Percentiles rank a stretch among this genome's conserved stretches.
Evolutionary conservation across 2,888 invertebrate species (phyloP).

Genomic region (Microplitis deprimator): DNA sequence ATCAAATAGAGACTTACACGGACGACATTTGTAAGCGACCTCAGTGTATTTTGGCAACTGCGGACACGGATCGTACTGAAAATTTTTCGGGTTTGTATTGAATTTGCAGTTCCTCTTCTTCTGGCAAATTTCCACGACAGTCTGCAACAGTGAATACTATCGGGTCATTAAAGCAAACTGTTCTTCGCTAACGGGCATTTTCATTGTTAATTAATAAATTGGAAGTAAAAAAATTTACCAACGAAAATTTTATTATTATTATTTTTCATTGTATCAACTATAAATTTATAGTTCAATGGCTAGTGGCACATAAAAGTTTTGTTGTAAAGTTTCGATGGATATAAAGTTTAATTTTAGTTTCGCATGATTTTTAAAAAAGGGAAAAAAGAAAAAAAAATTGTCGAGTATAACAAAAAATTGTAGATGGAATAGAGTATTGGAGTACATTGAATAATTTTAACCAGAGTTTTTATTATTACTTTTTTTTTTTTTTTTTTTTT

Average conservation of each 20-base stretch:
- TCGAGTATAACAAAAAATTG: too few relatives aligned
- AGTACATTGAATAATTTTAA: not conserved
- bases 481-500: not conserved
- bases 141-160: conserved; percentile 93
- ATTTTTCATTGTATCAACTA: not conserved
- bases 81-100: conserved; percentile 89
- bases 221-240: not conserved
- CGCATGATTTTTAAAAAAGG: not conserved
- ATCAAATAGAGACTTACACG: conserved; percentile 81
- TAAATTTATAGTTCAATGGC: not conserved
- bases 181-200: not conserved
- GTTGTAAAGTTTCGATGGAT: not conserved
- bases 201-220: not conserved
- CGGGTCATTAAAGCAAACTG: conserved; percentile 69
- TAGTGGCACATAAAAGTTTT: not conserved
- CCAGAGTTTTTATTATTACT: not conserved
- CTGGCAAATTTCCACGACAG: conserved; percentile 93
- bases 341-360: conserved; percentile 7
- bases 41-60: conserved; percentile 93
- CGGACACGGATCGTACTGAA: conserved; percentile 94
- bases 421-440: not conserved
- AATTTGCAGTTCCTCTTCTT: conserved; percentile 94
- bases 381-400: not conserved
- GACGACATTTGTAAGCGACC: conserved; percentile 96
- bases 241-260: not conserved